phyloP scores from a whole-genome alignment of 1,140 invertebrate genomes.

The Pseudomyrmex concolor region DNA sequence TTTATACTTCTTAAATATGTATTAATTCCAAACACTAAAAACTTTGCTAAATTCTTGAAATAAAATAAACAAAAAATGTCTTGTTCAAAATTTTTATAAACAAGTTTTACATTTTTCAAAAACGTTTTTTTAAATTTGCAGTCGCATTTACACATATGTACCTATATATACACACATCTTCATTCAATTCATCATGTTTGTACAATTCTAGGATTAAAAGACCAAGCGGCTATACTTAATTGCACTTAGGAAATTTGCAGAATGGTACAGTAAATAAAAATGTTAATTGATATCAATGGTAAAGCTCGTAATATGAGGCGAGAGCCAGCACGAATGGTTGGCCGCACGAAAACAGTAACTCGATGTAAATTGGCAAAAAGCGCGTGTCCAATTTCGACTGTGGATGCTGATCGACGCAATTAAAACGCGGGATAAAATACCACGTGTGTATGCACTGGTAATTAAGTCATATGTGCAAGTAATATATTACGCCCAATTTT shows the following conservation, averaged over 20 bases:
- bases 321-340: not conserved
- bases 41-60: not conserved
- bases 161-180: not conserved
- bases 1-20: not conserved
- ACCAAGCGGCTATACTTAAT: not conserved
- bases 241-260: constrained; percentile 11
- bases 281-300: constrained; percentile 63
- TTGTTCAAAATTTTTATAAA: not conserved
- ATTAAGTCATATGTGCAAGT: too few species aligned
- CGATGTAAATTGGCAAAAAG: constrained; percentile 38
- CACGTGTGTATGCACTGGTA: not conserved
- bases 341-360: constrained; percentile 30
- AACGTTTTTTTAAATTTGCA: not conserved
- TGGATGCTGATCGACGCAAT: not conserved
- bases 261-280: constrained; percentile 48
- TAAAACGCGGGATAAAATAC: not conserved
- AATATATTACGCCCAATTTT: not conserved
- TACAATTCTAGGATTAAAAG: not conserved
- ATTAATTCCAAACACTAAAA: not conserved
- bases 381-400: constrained; percentile 24
- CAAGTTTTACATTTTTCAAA: not conserved
- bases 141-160: not conserved
- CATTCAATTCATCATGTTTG: not conserved
- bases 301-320: constrained; percentile 35
- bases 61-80: not conserved